Conservation (phyloP, 1,140 invertebrate species). For the Aphis craccivora region DNA sequence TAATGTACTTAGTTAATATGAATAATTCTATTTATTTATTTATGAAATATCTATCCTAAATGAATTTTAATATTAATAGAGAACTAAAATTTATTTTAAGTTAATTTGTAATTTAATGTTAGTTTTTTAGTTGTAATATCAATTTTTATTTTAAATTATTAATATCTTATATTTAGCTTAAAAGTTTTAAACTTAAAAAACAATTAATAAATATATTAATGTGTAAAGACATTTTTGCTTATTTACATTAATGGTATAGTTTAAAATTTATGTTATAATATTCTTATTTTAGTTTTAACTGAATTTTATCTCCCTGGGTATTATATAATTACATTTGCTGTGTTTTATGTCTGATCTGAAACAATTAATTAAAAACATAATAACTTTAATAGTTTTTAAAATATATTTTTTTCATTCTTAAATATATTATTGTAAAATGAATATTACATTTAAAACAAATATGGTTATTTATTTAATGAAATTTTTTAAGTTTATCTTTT, state of each 20-base stretch:
- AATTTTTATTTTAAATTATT: no score
- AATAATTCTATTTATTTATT: background rate
- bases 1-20: background rate
- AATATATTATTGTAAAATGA: background rate
- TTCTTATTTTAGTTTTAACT: slow-evolving; percentile 17
- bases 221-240: background rate
- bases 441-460: background rate
- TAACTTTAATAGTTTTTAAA: background rate
- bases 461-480: background rate
- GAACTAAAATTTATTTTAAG: background rate
- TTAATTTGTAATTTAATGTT: background rate
- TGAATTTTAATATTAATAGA: background rate
- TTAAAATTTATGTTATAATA: background rate
- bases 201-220: background rate
- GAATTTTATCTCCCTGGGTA: background rate
- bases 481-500: background rate
- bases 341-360: background rate
- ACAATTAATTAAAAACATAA: background rate
- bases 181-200: background rate
- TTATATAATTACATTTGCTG: background rate
- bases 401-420: background rate
- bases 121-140: background rate
- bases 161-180: background rate
- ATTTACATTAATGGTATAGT: background rate
- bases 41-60: background rate